Percentiles rank a stretch among this genome's conserved stretches.
Conservation (phyloP, 2,888 invertebrate species). For the Actias luna region DNA sequence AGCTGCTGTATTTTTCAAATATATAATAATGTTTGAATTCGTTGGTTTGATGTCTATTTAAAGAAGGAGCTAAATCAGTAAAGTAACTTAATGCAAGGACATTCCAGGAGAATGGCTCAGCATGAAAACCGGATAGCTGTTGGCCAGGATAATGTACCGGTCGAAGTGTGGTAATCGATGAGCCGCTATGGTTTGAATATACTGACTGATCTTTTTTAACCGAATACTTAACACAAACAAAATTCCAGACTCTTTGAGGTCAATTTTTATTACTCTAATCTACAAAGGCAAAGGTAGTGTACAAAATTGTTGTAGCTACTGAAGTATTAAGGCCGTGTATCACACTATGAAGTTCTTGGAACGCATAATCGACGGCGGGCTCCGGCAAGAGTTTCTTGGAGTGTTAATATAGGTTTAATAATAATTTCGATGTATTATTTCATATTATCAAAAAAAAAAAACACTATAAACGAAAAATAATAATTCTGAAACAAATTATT, state of each 20-base stretch:
- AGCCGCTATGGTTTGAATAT: not conserved
- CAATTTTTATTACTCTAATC: not conserved
- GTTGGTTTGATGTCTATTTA: too few species aligned
- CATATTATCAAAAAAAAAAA: too few species aligned
- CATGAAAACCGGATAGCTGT: not conserved
- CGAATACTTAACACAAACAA: not conserved
- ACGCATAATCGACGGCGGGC: not conserved
- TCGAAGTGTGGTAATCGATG: not conserved
- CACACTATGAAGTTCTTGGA: not conserved
- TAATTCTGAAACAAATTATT: too few species aligned
- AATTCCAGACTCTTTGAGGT: not conserved
- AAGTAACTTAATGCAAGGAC: too few species aligned
- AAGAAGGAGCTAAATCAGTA: too few species aligned
- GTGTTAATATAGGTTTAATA: not conserved
- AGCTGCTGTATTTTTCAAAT: too few species aligned
- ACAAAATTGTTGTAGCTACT: not conserved
- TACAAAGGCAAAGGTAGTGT: not conserved
- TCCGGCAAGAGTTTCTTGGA: not conserved
- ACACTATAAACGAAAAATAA: too few species aligned
- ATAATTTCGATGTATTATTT: too few species aligned
- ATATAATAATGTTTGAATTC: too few species aligned
- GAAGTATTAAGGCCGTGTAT: not conserved
- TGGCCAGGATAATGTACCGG: not conserved
- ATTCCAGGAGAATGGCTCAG: too few species aligned
- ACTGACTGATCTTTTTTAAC: not conserved